Percentiles rank a stretch among this genome's conserved stretches.
Evolutionary conservation across 1,140 invertebrate genomes (phyloP).

Genomic region (Caerostris darwini): DNA sequence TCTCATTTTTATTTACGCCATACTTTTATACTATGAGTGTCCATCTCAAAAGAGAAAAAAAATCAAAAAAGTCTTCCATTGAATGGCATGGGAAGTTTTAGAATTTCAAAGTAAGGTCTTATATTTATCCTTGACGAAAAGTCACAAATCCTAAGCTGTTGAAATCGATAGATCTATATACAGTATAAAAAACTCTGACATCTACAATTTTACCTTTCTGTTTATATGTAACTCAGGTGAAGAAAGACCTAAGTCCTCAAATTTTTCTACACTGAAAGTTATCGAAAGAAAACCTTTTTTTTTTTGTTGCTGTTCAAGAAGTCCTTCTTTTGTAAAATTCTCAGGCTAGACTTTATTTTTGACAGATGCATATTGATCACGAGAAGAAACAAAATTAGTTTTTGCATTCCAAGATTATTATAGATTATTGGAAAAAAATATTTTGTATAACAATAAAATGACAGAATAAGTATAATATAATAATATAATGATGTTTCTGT

Average conservation of each 20-base stretch:
- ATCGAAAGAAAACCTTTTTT: no score
- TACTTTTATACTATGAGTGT: background rate
- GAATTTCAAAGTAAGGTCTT: slow-evolving; percentile 70
- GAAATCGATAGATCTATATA: slow-evolving; percentile 61
- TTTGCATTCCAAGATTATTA: no score
- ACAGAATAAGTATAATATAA: no score
- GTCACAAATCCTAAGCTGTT: slow-evolving; percentile 59
- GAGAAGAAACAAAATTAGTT: no score
- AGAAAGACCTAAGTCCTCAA: background rate
- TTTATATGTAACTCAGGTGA: background rate
- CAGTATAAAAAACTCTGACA: slow-evolving; percentile 29
- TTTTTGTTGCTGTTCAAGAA: no score
- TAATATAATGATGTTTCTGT: no score
- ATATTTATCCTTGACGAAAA: slow-evolving; percentile 66
- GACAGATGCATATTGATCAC: no score
- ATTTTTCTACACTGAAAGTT: no score
- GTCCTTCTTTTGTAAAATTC: no score
- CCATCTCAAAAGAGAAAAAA: slow-evolving; percentile 15
- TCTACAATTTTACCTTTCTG: slow-evolving; percentile 43
- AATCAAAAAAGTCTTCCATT: background rate
- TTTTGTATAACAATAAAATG: no score
- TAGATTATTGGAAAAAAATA: no score
- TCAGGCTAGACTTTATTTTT: no score
- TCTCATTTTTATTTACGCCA: slow-evolving; percentile 46
- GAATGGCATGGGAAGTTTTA: slow-evolving; percentile 36